Evolutionary conservation across 2,797 vertebrate species (phyloP).

Genomic region (Pteronotus mesoamericanus): DNA sequence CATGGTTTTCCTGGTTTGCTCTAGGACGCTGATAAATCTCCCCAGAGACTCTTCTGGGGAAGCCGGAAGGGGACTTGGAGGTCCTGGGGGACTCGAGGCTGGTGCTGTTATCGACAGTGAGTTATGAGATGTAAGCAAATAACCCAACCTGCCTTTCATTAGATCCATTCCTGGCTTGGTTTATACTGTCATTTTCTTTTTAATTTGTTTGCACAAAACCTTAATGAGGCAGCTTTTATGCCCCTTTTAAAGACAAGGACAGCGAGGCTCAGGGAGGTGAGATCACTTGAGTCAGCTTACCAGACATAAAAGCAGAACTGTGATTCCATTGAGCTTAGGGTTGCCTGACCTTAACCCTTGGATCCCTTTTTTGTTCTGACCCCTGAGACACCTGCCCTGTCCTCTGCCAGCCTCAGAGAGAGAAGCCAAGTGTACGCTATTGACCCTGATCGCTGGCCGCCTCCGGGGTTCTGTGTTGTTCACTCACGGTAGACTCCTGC

Average conservation of each 20-base stretch:
- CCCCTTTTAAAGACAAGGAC: not conserved
- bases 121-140: not conserved
- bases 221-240: not conserved
- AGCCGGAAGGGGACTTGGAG: not conserved
- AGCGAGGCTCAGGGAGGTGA: not conserved
- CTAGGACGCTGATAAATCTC: not conserved
- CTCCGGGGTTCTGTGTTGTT: not conserved
- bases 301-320: not conserved
- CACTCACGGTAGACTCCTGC: not conserved
- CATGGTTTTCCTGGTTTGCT: not conserved
- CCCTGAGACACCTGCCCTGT: not conserved
- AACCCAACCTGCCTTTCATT: accelerated
- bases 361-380: not conserved
- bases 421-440: not conserved
- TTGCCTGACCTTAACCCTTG: too few relatives aligned
- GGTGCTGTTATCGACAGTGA: too few relatives aligned
- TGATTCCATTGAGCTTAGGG: not conserved
- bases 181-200: not conserved
- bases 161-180: not conserved
- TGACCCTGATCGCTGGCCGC: not conserved
- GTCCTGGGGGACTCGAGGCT: not conserved
- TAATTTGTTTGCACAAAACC: not conserved
- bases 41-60: not conserved
- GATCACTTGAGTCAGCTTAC: not conserved
- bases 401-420: not conserved